A percentile compares a stretch with the other conserved stretches of the same genome.
These are phyloP conservation scores for Synergus umbraculus DNA, from an alignment of 2,888 invertebrate species.

Conservation along the genomic window DNA sequence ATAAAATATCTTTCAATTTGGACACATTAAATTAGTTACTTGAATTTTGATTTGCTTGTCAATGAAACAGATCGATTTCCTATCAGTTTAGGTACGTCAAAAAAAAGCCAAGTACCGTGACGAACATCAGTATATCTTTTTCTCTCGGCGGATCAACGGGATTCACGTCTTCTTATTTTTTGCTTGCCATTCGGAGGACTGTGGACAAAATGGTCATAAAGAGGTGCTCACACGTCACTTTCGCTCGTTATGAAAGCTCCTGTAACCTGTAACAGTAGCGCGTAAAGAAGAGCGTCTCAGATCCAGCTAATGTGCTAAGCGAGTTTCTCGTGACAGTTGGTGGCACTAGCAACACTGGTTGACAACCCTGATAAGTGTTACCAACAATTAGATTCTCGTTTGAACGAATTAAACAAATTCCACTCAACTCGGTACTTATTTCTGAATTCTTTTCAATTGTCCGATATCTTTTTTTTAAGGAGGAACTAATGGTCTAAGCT, in stretches of 20 bases:
- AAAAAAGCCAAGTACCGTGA: background rate
- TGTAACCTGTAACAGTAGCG: slow-evolving; percentile 43
- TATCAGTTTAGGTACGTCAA: background rate
- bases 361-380: background rate
- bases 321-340: slow-evolving; percentile 48
- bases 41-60: no score
- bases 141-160: slow-evolving; percentile 11
- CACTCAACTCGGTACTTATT: no score
- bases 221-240: slow-evolving; percentile 50
- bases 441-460: no score
- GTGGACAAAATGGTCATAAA: slow-evolving; percentile 41
- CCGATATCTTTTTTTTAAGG: background rate
- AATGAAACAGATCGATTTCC: no score
- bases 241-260: slow-evolving; percentile 53
- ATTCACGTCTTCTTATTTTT: slow-evolving; percentile 20
- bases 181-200: background rate
- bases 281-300: slow-evolving; percentile 30
- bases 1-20: no score
- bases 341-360: background rate
- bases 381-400: slow-evolving; percentile 16
- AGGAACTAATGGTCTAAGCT: background rate
- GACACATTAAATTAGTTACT: no score
- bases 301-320: slow-evolving; percentile 46
- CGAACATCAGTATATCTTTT: slow-evolving; percentile 4
- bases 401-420: slow-evolving; percentile 4